Evolutionary conservation across 2,797 vertebrate species (phyloP), one percentile per base, ranked within the genome.

Genomic region (Dermochelys coriacea): DNA sequence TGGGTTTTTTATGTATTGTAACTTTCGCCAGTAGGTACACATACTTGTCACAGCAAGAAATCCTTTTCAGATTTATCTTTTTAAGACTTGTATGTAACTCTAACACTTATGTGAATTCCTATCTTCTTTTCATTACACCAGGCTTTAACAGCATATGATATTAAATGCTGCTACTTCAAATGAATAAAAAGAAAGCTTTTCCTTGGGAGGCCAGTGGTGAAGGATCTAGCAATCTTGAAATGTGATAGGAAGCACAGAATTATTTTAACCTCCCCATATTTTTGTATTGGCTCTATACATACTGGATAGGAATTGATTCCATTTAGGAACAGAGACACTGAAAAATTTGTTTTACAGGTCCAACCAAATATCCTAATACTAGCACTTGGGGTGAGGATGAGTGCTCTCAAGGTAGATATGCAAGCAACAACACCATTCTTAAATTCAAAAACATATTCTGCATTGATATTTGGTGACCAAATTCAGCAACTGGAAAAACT

Each of bases 401-500:
- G 82, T 81, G 80, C 91, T 89, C 86, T 95, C 74, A 79, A 84
- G 57, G 47, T 79, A 90, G n/a, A 91, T 49, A 84, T 90, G 82
- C 88, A 95, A 88, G 92, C 92, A 92, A 49, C 77, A 77, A 86
- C 49, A 80, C 12, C 59, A 21, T 90, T 89, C 90, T 95, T 59
- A 87, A 91, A 84, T 94, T 95, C 4, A 90, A 59, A 93, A 85
- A 95, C 82, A 61, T 83, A 29, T 93, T 93, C 49, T 91, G 80
- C 92, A 1, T 95, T 96, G 91, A 75, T 81, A 95, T 55, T 96
- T 87, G 88, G 90, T 90, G 93, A 88, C 87, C 82, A 81, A 71
- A 61, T 61, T 68, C 85, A 88, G 57, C 47, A 77, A 10, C 27
- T 77, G 45, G 25, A 77, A 49, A 49, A 77, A 16, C 41, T 27